A percentile compares a stretch with the other conserved stretches of the same genome.
phyloP scores from a whole-genome alignment of 2,113 vertebrate species.

The Seriola quinqueradiata region DNA sequence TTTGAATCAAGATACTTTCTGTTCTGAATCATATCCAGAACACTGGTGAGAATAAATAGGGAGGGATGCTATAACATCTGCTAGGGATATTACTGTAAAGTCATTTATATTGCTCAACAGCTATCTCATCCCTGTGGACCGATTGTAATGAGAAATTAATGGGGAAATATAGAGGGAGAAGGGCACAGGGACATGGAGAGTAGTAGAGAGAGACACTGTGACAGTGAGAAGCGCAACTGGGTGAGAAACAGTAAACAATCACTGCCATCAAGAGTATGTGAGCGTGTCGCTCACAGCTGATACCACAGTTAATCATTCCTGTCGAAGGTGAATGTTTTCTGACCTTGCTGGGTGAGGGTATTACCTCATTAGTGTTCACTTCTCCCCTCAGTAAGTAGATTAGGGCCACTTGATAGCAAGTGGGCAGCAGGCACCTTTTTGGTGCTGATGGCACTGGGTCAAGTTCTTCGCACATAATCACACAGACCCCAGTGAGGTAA shows the following conservation, averaged over 20 bases:
- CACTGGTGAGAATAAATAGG: slow-evolving; percentile 24
- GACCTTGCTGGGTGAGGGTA: slow-evolving; percentile 72
- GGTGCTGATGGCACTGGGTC: slow-evolving; percentile 27
- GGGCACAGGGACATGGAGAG: slow-evolving; percentile 10
- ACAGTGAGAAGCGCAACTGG: slow-evolving; percentile 11
- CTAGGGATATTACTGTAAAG: slow-evolving; percentile 38
- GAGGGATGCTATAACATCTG: slow-evolving; percentile 39
- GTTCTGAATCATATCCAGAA: neutral
- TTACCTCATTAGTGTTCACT: slow-evolving; percentile 75
- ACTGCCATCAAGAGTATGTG: slow-evolving; percentile 22
- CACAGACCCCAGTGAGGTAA: slow-evolving; percentile 30
- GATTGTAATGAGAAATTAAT: slow-evolving; percentile 40
- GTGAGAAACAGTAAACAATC: neutral
- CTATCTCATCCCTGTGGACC: slow-evolving; percentile 23
- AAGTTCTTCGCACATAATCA: slow-evolving; percentile 43
- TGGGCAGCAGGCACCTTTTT: neutral
- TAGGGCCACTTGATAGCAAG: slow-evolving; percentile 38
- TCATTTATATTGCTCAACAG: slow-evolving; percentile 36
- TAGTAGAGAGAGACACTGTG: neutral
- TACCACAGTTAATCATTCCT: slow-evolving; percentile 53
- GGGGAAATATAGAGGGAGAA: slow-evolving; percentile 12
- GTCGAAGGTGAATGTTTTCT: slow-evolving; percentile 53
- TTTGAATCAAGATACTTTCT: neutral
- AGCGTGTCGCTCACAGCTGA: slow-evolving; percentile 42
- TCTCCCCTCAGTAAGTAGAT: slow-evolving; percentile 77